Evolutionary conservation across 2,888 invertebrate genomes (phyloP).

Genomic region (Cacoxenus indagator): DNA sequence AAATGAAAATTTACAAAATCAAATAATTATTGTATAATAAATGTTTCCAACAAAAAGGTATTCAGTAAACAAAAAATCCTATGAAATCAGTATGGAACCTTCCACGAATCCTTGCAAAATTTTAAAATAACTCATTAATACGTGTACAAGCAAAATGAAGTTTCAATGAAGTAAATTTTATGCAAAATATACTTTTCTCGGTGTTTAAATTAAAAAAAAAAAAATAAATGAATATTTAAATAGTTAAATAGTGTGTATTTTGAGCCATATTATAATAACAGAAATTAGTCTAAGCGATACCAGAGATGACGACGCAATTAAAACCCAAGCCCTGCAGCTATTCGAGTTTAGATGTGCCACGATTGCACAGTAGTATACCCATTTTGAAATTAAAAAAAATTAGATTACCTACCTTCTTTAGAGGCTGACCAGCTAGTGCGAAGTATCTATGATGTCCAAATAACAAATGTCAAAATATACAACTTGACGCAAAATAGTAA

Average conservation of each 20-base stretch:
- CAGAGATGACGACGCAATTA: neutral
- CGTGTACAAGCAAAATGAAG: constrained; percentile 27
- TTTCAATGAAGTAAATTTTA: constrained; percentile 4
- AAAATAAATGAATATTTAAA: constrained; percentile 28
- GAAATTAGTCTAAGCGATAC: constrained; percentile 18
- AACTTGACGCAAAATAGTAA: neutral
- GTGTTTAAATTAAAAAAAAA: constrained; percentile 14
- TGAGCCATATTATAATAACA: constrained; percentile 13
- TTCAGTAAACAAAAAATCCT: constrained; percentile 38
- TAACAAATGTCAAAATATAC: neutral
- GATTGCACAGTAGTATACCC: neutral
- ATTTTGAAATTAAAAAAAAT: constrained; percentile 8
- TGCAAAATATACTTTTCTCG: constrained; percentile 2
- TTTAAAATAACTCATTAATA: constrained; percentile 20
- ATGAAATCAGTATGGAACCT: constrained; percentile 62
- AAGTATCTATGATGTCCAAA: constrained; percentile 10
- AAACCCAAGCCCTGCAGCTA: constrained; percentile 56
- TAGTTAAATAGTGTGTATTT: constrained; percentile 32
- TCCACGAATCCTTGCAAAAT: constrained; percentile 42
- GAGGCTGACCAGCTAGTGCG: constrained; percentile 8
- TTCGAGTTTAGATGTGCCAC: constrained; percentile 37
- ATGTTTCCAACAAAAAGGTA: constrained; percentile 23
- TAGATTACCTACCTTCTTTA: neutral
- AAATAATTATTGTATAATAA: constrained; percentile 27
- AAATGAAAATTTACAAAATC: constrained; percentile 21